Evolutionary conservation across 2,888 invertebrate genomes (phyloP).

Genomic region (Syrista parreyssii): DNA sequence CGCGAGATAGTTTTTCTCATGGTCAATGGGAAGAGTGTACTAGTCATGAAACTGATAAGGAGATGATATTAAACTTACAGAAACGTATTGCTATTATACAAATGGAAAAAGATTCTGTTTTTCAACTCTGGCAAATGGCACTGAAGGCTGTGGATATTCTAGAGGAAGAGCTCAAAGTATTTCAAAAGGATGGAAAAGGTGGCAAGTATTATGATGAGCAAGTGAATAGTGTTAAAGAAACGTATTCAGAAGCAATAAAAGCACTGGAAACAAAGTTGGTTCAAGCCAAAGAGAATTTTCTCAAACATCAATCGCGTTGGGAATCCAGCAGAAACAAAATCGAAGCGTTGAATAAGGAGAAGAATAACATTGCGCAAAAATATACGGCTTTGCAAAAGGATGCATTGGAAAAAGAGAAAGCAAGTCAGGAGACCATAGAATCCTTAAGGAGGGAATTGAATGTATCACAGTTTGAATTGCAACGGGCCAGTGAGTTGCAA

Average conservation of each 20-base stretch:
- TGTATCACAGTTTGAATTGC: constrained; percentile 51
- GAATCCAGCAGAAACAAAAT: constrained; percentile 68
- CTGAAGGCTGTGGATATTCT: constrained; percentile 75
- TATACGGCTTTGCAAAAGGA: constrained; percentile 35
- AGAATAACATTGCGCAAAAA: constrained; percentile 66
- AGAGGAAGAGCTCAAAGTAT: constrained; percentile 75
- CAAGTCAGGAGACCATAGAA: constrained; percentile 36
- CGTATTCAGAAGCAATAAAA: constrained; percentile 69
- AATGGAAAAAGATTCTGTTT: constrained; percentile 75
- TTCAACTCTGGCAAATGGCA: constrained; percentile 76
- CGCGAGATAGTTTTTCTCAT: constrained; percentile 40
- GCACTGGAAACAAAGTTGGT: constrained; percentile 70
- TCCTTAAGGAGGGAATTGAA: constrained; percentile 45
- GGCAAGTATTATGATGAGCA: constrained; percentile 51
- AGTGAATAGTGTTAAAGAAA: constrained; percentile 60
- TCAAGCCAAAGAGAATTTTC: constrained; percentile 67
- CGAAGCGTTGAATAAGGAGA: constrained; percentile 61
- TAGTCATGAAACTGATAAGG: constrained; percentile 27
- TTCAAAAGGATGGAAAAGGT: constrained; percentile 36
- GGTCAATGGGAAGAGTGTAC: constrained; percentile 39
- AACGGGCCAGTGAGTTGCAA: constrained; percentile 37
- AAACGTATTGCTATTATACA: constrained; percentile 52
- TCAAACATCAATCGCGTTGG: constrained; percentile 51
- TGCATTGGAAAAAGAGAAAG: constrained; percentile 40
- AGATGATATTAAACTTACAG: constrained; percentile 49